Conservation (phyloP, 2,113 vertebrate species). For the Enhydra lutris region DNA sequence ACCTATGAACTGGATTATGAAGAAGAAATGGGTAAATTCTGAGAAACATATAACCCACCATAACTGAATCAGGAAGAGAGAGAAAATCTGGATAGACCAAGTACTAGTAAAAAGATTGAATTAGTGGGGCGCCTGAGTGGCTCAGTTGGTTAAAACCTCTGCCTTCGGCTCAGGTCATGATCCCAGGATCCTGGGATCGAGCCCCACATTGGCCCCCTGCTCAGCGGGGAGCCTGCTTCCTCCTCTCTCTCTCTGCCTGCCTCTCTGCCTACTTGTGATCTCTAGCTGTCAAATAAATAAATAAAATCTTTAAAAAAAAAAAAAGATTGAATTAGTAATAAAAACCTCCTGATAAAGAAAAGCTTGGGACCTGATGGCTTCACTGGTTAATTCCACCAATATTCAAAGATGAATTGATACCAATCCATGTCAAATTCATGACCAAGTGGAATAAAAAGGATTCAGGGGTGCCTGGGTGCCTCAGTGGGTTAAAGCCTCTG, state of each 20-base stretch:
- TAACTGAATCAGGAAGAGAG: not conserved
- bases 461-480: too few relatives aligned
- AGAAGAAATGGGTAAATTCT: not conserved
- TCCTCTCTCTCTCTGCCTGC: too few relatives aligned
- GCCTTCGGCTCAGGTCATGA: too few relatives aligned
- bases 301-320: too few relatives aligned
- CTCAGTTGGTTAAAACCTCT: too few relatives aligned
- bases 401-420: not conserved
- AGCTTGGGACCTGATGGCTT: not conserved
- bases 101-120: not conserved
- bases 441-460: not conserved
- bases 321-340: not conserved
- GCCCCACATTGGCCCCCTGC: too few relatives aligned
- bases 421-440: not conserved
- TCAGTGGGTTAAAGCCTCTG: too few relatives aligned
- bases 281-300: too few relatives aligned
- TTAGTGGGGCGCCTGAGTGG: too few relatives aligned
- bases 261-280: too few relatives aligned
- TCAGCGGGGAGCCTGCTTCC: too few relatives aligned
- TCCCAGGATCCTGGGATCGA: too few relatives aligned
- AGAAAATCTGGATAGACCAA: not conserved
- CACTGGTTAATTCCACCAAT: not conserved
- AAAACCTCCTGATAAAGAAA: not conserved
- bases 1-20: not conserved
- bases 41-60: not conserved